Base-by-base conservation (phyloP, 1,140 invertebrate genomes). In the Drosophila novamexicana region DNA sequence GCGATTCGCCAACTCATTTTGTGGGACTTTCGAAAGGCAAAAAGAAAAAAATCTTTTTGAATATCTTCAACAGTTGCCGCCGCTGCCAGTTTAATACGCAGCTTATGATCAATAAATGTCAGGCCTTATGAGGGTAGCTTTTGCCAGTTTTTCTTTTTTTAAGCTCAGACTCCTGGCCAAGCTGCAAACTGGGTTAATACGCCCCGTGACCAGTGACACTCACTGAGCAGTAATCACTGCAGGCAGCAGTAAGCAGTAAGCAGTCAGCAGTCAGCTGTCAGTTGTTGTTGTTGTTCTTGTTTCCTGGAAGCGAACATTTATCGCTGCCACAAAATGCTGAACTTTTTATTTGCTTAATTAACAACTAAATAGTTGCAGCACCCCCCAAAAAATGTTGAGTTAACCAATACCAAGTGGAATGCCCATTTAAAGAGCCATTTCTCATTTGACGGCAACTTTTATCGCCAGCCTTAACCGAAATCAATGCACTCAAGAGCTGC, bases 91-190 rank as follows among this genome's bases (percentile, higher is more conserved):
- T 86, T 86, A 86, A 86, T 80, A 77, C 79, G 69, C 84, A 89
- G 84, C 84, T 89, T 89, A 89, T 83, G 84, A 81, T 84, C 84
- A 89, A 89, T 89, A 89, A 89, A 89, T 89, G 84, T 89, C 84
- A 89, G 56, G 63, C 66, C 58, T 75, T 80, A 84, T 79, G 75
- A 67, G 70, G 39, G 42, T 22, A 42, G 42, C 40, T 61, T 65
- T 64, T 69, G 49, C 65, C 0, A 29, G 22, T 29, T 29, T 29
- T 29, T 29, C 22, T 29, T 29, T 29, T 29, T 5, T 29, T 5
- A 29, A 29, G 22, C 22, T 29, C 22, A 29, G 68, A 22, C 70
- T 64, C 57, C 62, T 34, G 44, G 14, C 56, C 45, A 22, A 57
- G 39, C 45, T 70, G 12, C 40, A 63, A 88, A 84, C 74, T 89